Evolutionary conservation across 2,888 invertebrate genomes (phyloP), one percentile per base, ranked within the genome.

Genomic region (Biston betularia): DNA sequence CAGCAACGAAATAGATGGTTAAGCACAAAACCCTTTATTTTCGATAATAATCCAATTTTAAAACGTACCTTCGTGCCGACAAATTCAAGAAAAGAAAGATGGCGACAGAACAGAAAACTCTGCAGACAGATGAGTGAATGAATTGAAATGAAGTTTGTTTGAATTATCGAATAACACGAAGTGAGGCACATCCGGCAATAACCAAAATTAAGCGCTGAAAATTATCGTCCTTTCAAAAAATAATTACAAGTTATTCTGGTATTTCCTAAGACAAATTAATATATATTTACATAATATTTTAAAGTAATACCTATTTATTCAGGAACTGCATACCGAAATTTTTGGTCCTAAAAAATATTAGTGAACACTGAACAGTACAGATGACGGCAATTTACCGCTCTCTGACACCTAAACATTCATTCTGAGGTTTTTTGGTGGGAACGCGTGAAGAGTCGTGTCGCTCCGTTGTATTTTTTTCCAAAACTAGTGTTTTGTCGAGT

Each of bases 71-170:
- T 83, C 75, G 78, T 81, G 89, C 89, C 89, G 89, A 90, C 87
- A 87, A 89, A 85, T 76, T 88, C 79, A 85, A 80, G 88, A 89
- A 91, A 92, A 92, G 90, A 88, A 93, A 93, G 89, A 93, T 93
- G 93, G 93, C 93, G 91, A 81, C 78, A 72, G 77, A 44, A 81
- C 78, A 73, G 77, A 44, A 45, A 62, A 46, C 14, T 58, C 78
- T 24, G 24, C 24, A 24, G 83, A 84, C 66, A 34, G 63, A 53
- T 54, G 61, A 59, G 6, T 24, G 54, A 54, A 33, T 0, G 12
- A 49, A 11, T 12, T 33, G 48, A 48, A 70, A 62, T 73, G 72
- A 75, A 69, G 60, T 69, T 63, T 61, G 55, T 68, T 71, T 63
- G 71, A 68, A 52, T 69, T 62, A 69, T 69, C 58, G 74, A 74